phyloP scores from a whole-genome alignment of 2,888 invertebrate genomes.

The Ormyrus thymus region DNA sequence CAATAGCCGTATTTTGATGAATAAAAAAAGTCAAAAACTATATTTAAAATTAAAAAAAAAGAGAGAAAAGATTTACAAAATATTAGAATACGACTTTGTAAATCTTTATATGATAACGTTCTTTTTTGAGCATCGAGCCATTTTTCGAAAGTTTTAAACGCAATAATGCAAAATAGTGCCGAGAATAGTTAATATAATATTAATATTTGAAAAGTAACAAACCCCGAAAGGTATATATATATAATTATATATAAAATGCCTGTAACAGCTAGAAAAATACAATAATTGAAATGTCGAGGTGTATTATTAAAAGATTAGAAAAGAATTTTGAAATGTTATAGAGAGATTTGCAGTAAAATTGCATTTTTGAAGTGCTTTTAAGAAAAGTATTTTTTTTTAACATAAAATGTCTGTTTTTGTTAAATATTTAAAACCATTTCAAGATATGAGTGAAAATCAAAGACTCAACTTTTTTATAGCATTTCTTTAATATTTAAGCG shows the following conservation, averaged over 20 bases:
- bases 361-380: constrained; percentile 20
- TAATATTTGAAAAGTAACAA: constrained; percentile 19
- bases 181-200: constrained; percentile 7
- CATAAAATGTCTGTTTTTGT: constrained; percentile 8
- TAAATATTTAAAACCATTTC: constrained; percentile 10
- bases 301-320: constrained; percentile 23
- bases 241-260: neutral
- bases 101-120: constrained; percentile 27
- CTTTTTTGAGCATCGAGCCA: constrained; percentile 14
- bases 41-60: constrained; percentile 12
- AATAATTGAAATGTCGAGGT: constrained; percentile 13
- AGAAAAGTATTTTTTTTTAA: constrained; percentile 6
- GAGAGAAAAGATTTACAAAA: constrained; percentile 8
- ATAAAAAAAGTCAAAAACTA: constrained; percentile 6
- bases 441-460: constrained; percentile 35
- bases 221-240: neutral
- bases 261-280: neutral
- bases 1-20: constrained; percentile 9
- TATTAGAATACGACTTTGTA: constrained; percentile 23
- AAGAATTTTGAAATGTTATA: constrained; percentile 23
- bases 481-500: constrained; percentile 18
- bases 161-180: constrained; percentile 14
- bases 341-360: constrained; percentile 45
- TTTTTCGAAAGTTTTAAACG: constrained; percentile 5
- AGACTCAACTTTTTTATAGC: constrained; percentile 22